Evolutionary conservation across 2,888 invertebrate genomes (phyloP).

Genomic region (Cataglyphis rosenhaueri): DNA sequence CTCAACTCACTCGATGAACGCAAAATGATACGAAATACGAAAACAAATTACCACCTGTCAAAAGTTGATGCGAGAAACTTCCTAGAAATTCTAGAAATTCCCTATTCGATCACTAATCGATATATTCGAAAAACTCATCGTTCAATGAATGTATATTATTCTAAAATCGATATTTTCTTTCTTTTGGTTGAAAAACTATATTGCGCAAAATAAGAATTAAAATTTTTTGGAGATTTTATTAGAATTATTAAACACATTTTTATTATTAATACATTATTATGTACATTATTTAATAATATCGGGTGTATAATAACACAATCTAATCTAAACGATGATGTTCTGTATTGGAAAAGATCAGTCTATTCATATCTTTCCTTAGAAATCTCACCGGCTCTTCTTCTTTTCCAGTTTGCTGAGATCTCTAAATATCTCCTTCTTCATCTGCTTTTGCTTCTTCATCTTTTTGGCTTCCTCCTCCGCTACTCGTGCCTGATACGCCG

Average conservation of each 20-base stretch:
- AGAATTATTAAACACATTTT: background rate
- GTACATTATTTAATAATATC: background rate
- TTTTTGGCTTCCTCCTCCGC: constrained; percentile 83
- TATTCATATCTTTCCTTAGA: background rate
- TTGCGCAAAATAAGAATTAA: too few relatives aligned
- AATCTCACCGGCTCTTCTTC: constrained; percentile 62
- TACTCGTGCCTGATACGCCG: constrained; percentile 89
- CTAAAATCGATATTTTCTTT: too few relatives aligned
- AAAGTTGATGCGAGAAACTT: too few relatives aligned
- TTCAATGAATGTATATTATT: too few relatives aligned
- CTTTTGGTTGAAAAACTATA: too few relatives aligned
- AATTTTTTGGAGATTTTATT: background rate
- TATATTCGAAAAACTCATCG: too few relatives aligned
- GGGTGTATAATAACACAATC: background rate
- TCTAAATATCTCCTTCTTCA: constrained; percentile 91
- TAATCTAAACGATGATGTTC: background rate
- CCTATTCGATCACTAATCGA: too few relatives aligned
- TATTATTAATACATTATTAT: background rate
- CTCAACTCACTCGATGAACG: background rate
- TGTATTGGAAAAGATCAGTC: background rate
- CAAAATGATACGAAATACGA: too few relatives aligned
- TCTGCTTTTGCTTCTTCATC: constrained; percentile 90
- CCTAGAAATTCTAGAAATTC: too few relatives aligned
- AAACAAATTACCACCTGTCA: too few relatives aligned
- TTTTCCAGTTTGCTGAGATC: constrained; percentile 90